phyloP scores from a whole-genome alignment of 2,888 invertebrate genomes.

The Cephus pulcher region DNA sequence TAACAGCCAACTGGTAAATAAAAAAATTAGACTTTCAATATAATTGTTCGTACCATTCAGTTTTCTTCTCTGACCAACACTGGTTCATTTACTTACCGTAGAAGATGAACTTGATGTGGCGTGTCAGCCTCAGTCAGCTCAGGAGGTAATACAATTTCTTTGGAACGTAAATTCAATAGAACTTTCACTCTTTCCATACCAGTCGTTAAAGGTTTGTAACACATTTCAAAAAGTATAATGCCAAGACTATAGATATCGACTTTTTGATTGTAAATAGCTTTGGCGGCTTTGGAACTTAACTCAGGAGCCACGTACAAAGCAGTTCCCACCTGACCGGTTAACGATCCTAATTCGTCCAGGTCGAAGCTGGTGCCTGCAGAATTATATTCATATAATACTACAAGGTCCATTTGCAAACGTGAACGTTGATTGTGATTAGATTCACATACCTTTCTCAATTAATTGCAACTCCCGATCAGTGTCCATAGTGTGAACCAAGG shows the following conservation, averaged over 20 bases:
- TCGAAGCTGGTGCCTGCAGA: slow-evolving; percentile 55
- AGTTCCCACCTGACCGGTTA: slow-evolving; percentile 92
- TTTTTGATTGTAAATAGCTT: slow-evolving; percentile 87
- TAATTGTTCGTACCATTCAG: neutral
- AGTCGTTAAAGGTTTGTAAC: slow-evolving; percentile 84
- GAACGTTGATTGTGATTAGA: neutral
- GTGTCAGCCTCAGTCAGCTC: slow-evolving; percentile 73
- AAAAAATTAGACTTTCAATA: slow-evolving; percentile 19
- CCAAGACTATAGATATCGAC: slow-evolving; percentile 81
- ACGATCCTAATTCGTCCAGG: slow-evolving; percentile 63
- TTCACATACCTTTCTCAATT: slow-evolving; percentile 46
- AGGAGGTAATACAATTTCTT: slow-evolving; percentile 78
- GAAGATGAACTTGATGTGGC: slow-evolving; percentile 72
- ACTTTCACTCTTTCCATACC: slow-evolving; percentile 90
- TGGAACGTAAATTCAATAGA: slow-evolving; percentile 77
- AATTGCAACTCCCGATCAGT: slow-evolving; percentile 48
- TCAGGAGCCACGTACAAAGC: slow-evolving; percentile 97
- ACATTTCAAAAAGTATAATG: slow-evolving; percentile 97
- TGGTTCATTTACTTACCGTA: slow-evolving; percentile 68
- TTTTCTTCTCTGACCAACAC: neutral
- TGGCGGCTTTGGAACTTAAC: slow-evolving; percentile 76
- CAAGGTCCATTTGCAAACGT: slow-evolving; percentile 57
- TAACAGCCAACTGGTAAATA: slow-evolving; percentile 75
- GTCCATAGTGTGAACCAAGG: slow-evolving; percentile 42
- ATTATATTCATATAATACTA: slow-evolving; percentile 62